phyloP scores from a whole-genome alignment of 2,797 vertebrate species.

The Phataginus tetradactyla region DNA sequence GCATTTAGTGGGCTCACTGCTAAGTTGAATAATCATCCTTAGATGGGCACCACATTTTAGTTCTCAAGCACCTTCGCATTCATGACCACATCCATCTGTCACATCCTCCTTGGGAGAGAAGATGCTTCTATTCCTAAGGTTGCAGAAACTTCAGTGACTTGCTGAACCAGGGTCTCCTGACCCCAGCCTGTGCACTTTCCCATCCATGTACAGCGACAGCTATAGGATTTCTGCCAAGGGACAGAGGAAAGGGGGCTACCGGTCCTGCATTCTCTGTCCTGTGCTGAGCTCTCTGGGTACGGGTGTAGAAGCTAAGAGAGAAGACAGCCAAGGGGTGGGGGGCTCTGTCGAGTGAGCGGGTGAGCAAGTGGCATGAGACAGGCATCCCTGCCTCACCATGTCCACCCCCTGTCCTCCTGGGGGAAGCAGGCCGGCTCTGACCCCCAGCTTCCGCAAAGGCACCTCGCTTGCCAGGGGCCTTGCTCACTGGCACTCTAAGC shows the following conservation, averaged over 20 bases:
- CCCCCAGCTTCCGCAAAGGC: not conserved
- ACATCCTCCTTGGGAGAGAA: not conserved
- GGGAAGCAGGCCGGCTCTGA: not conserved
- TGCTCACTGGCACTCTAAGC: not conserved
- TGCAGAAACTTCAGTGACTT: not conserved
- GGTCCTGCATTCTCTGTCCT: accelerated
- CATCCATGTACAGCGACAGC: accelerated
- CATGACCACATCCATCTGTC: not conserved
- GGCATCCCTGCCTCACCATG: accelerated
- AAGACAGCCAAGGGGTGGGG: not conserved
- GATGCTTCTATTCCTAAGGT: not conserved
- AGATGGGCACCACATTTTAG: accelerated
- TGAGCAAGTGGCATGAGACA: not conserved
- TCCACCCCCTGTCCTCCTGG: not conserved
- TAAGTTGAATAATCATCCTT: not conserved
- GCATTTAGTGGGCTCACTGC: not conserved
- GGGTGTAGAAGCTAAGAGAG: not conserved
- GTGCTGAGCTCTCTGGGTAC: accelerated
- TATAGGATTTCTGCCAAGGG: not conserved
- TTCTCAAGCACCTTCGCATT: not conserved
- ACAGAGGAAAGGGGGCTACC: no score
- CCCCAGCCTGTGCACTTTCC: no score
- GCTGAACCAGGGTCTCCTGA: not conserved
- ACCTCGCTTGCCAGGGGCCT: not conserved
- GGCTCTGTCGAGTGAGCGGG: accelerated